Evolutionary conservation across 2,888 invertebrate genomes (phyloP).

Genomic region (Lasioglossum malachurum): DNA sequence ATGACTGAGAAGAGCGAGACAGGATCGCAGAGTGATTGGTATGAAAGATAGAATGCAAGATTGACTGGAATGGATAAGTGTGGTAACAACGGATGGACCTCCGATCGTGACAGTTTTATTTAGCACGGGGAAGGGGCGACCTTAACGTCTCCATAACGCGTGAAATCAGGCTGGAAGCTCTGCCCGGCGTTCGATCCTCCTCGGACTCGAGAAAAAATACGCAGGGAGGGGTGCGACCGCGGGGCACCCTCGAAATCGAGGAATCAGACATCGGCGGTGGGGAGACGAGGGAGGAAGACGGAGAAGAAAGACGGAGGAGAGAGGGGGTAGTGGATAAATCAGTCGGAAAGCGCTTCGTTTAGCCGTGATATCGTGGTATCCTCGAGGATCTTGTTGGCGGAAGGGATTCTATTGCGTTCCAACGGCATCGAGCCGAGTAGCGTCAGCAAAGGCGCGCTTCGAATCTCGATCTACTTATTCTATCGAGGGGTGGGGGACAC

Average conservation of each 20-base stretch:
- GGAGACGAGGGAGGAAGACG: background rate
- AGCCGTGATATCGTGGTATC: constrained; percentile 75
- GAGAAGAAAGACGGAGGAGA: constrained; percentile 9
- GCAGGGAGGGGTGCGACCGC: constrained; percentile 21
- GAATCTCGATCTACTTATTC: constrained; percentile 74
- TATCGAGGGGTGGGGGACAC: constrained; percentile 54
- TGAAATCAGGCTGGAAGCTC: constrained; percentile 23
- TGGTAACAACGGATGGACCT: no score
- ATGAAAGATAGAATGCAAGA: no score
- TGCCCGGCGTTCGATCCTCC: constrained; percentile 15
- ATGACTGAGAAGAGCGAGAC: no score
- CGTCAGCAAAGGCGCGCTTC: constrained; percentile 73
- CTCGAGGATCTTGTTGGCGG: constrained; percentile 71
- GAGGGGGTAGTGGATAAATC: constrained; percentile 69
- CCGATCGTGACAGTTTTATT: constrained; percentile 61
- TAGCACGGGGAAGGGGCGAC: constrained; percentile 24
- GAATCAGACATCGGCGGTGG: constrained; percentile 32
- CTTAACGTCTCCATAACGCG: constrained; percentile 29
- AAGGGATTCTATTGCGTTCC: constrained; percentile 74
- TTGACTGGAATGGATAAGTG: no score
- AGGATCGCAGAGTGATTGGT: no score
- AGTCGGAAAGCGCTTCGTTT: constrained; percentile 75
- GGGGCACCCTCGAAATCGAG: constrained; percentile 30
- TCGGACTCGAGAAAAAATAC: constrained; percentile 22
- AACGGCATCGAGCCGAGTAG: constrained; percentile 70